A percentile compares a stretch with the other conserved stretches of the same genome.
These are phyloP conservation scores for Chunga burmeisteri DNA, from an alignment of 2,113 vertebrate genomes.

Conservation along the genomic window DNA sequence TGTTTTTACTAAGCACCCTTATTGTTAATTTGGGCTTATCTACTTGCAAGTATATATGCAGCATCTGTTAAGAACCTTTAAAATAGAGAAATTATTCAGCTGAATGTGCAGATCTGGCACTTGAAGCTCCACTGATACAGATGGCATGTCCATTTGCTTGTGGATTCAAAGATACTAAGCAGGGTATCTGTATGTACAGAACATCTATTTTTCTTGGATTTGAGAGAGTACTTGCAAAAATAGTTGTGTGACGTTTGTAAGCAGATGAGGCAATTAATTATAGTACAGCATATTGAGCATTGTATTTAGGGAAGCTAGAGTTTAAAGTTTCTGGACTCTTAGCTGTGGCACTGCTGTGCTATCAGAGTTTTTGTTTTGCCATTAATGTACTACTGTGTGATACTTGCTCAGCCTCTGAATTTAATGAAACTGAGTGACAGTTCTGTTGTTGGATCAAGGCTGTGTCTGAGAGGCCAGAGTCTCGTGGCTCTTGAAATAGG, in stretches of 20 bases:
- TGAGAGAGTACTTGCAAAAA: background rate
- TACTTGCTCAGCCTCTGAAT: background rate
- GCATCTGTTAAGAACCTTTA: background rate
- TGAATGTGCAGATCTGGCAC: background rate
- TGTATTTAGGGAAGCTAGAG: background rate
- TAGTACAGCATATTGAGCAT: background rate
- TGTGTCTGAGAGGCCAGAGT: background rate
- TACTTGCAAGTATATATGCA: background rate
- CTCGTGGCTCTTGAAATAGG: background rate
- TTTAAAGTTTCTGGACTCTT: background rate
- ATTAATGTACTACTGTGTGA: background rate
- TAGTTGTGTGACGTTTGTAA: background rate
- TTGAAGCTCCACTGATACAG: background rate
- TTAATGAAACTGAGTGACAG: background rate
- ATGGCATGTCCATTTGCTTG: background rate
- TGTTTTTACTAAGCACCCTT: background rate
- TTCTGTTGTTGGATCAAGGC: background rate
- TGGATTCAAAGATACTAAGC: background rate
- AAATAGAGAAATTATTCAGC: background rate
- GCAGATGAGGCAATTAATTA: background rate
- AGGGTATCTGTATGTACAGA: background rate
- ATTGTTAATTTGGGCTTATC: background rate
- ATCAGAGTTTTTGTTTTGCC: background rate
- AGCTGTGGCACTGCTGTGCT: background rate
- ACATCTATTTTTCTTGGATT: background rate